phyloP scores from a whole-genome alignment of 2,888 invertebrate genomes.

The Hirtodrosophila trivittata region DNA sequence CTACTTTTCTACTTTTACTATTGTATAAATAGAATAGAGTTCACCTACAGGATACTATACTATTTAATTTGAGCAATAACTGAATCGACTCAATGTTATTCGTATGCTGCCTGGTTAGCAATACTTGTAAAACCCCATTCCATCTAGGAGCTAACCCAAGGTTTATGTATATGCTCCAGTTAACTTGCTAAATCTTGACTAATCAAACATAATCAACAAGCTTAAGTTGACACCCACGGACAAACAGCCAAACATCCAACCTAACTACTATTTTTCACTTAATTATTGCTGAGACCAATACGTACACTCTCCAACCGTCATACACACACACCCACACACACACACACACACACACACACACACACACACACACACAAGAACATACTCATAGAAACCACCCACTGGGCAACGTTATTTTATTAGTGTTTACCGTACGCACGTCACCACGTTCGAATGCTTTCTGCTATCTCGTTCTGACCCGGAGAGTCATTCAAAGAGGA shows the following conservation, averaged over 20 bases:
- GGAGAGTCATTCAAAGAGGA: conserved; percentile 41
- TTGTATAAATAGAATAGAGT: no score
- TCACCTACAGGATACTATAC: no score
- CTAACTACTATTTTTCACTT: conserved; percentile 71
- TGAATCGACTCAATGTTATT: no score
- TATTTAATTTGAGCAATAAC: no score
- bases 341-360: conserved; percentile 5
- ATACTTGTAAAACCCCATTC: conserved; percentile 1
- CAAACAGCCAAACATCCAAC: conserved; percentile 24
- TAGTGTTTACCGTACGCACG: conserved; percentile 67
- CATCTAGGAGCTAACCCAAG: conserved; percentile 5
- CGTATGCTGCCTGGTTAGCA: background rate
- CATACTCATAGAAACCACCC: conserved; percentile 42
- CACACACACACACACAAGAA: conserved; percentile 1
- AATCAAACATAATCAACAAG: conserved; percentile 75
- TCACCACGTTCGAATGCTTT: conserved; percentile 25
- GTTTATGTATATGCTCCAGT: conserved; percentile 17
- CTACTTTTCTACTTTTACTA: no score
- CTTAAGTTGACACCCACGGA: conserved; percentile 56
- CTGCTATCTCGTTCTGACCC: conserved; percentile 37
- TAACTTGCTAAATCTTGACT: conserved; percentile 64
- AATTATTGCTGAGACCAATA: conserved; percentile 67
- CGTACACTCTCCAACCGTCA: conserved; percentile 4
- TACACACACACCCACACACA: conserved; percentile 5
- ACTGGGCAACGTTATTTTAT: conserved; percentile 67